Conservation (phyloP, 2,113 vertebrate genomes). For the Hippocampus abdominalis region DNA sequence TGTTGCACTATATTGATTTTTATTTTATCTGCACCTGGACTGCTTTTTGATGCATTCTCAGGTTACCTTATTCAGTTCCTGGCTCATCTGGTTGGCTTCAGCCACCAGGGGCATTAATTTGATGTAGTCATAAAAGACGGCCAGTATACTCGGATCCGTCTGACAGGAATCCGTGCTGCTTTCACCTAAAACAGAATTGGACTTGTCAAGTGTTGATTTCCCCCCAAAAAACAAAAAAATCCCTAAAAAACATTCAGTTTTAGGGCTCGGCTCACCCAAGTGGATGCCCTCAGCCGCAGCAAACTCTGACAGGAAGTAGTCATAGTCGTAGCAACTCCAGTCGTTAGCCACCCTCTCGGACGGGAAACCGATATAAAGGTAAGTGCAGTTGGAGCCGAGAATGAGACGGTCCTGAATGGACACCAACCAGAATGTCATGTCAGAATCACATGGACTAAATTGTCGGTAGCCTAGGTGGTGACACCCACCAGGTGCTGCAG, state of each 20-base stretch:
- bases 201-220: neutral
- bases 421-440: neutral
- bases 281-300: conserved; percentile 80
- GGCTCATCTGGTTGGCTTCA: conserved; percentile 87
- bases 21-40: neutral
- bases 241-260: neutral
- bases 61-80: conserved; percentile 80
- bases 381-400: conserved; percentile 82
- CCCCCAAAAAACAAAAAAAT: neutral
- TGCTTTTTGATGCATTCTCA: neutral
- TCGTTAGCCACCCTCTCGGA: conserved; percentile 75
- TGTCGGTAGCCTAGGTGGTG: neutral
- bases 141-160: conserved; percentile 78
- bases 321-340: conserved; percentile 79
- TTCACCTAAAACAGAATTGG: conserved; percentile 52
- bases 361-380: conserved; percentile 81
- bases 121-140: conserved; percentile 83
- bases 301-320: conserved; percentile 85
- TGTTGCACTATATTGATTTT: too few species aligned
- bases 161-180: conserved; percentile 45
- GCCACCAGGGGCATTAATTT: conserved; percentile 82
- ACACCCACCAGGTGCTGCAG: conserved; percentile 79
- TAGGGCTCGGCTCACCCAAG: conserved; percentile 59
- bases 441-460: neutral
- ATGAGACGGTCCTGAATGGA: conserved; percentile 78